These are phyloP conservation scores for Entomobrya multifasciata DNA, from an alignment of 2,888 invertebrate genomes.

Conservation along the genomic window DNA sequence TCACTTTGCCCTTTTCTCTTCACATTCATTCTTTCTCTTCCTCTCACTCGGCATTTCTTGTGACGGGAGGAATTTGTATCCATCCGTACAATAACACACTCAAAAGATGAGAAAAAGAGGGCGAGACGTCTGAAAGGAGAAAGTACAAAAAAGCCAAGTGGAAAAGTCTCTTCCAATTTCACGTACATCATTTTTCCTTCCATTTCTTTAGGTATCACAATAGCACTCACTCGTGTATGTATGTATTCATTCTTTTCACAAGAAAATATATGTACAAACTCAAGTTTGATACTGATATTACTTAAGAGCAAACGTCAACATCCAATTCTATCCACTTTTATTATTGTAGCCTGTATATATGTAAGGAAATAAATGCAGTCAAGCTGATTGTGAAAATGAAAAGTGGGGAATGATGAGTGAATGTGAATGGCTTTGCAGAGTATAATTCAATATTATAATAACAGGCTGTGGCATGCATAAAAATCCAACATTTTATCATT, in stretches of 20 bases:
- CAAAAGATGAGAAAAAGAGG: slow-evolving; percentile 18
- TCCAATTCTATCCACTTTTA: too few relatives aligned
- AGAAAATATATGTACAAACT: too few relatives aligned
- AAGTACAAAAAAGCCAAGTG: slow-evolving; percentile 55
- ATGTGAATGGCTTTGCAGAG: slow-evolving; percentile 17
- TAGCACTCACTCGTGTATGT: slow-evolving; percentile 40
- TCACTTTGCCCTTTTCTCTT: slow-evolving; percentile 26
- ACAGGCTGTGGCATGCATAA: slow-evolving; percentile 8
- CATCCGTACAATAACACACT: slow-evolving; percentile 4
- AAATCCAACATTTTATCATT: not conserved
- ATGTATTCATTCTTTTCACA: slow-evolving; percentile 64
- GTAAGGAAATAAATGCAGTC: too few relatives aligned
- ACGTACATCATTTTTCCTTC: slow-evolving; percentile 63
- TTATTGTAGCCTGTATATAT: too few relatives aligned
- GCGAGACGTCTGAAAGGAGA: not conserved
- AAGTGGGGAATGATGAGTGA: slow-evolving; percentile 34
- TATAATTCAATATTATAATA: not conserved
- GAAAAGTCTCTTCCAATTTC: slow-evolving; percentile 72
- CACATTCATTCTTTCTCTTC: slow-evolving; percentile 2
- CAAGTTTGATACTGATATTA: slow-evolving; percentile 36
- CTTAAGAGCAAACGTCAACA: slow-evolving; percentile 43
- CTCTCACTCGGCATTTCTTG: not conserved
- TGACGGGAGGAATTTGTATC: slow-evolving; percentile 23
- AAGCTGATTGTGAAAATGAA: slow-evolving; percentile 48
- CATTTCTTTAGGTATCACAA: too few relatives aligned